phyloP scores from a whole-genome alignment of 2,113 vertebrate genomes.

The Leucosticte australis region DNA sequence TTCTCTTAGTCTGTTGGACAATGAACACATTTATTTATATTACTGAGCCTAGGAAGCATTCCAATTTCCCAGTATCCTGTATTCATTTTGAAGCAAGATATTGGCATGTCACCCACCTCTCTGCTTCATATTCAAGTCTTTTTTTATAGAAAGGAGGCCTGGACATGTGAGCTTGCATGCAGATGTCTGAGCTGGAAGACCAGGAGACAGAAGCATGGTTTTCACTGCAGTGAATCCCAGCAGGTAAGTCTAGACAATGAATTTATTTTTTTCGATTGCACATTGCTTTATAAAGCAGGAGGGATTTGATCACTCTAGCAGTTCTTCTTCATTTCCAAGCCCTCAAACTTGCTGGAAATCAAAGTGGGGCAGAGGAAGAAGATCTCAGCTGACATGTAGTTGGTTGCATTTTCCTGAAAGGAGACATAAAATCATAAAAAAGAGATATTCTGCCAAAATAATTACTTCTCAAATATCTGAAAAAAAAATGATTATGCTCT shows the following conservation, averaged over 20 bases:
- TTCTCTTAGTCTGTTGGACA: background rate
- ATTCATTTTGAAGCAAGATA: background rate
- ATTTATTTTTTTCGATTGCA: background rate
- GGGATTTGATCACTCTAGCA: background rate
- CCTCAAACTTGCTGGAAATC: background rate
- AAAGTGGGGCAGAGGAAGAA: background rate
- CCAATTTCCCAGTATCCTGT: background rate
- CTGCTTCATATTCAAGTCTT: background rate
- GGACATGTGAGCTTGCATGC: background rate
- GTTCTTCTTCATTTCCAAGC: background rate
- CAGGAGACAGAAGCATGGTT: background rate
- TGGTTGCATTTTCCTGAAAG: background rate
- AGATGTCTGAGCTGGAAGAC: background rate
- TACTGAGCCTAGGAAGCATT: background rate
- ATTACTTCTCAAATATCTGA: background rate
- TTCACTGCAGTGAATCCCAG: background rate
- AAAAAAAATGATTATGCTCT: background rate
- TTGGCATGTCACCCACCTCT: background rate
- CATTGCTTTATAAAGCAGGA: background rate
- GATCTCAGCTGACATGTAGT: background rate
- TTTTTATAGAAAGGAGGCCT: background rate
- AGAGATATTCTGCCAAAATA: background rate
- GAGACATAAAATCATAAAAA: background rate
- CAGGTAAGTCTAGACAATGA: conserved; percentile 10
- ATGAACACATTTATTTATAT: background rate